phyloP scores from a whole-genome alignment of 2,797 vertebrate species.

The Lagodon rhomboides region DNA sequence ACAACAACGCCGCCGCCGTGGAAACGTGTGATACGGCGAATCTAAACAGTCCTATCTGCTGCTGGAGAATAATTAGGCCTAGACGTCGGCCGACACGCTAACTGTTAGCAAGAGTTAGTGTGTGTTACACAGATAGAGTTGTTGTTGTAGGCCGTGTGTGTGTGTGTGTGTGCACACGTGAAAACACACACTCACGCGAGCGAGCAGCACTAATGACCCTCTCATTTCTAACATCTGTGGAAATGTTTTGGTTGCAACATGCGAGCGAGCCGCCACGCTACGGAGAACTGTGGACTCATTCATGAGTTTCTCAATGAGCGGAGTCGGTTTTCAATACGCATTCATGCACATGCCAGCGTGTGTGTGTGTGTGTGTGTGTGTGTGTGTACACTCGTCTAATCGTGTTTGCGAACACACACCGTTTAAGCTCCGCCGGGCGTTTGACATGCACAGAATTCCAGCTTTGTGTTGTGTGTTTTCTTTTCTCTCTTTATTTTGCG shows the following conservation, averaged over 20 bases:
- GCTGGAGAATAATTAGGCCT: slow-evolving; percentile 29
- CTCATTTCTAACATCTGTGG: slow-evolving; percentile 65
- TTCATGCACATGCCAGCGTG: neutral
- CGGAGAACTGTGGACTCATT: slow-evolving; percentile 73
- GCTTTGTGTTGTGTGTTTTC: slow-evolving; percentile 9
- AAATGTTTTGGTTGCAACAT: slow-evolving; percentile 73
- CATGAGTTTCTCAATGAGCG: slow-evolving; percentile 62
- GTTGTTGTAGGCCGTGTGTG: slow-evolving; percentile 8
- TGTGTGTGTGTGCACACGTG: neutral
- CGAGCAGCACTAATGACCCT: slow-evolving; percentile 52
- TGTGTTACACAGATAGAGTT: slow-evolving; percentile 22
- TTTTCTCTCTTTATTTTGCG: neutral
- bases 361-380: slow-evolving; percentile 1
- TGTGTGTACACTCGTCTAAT: slow-evolving; percentile 28
- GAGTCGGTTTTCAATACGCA: slow-evolving; percentile 25
- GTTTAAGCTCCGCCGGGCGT: slow-evolving; percentile 39
- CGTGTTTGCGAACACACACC: slow-evolving; percentile 42
- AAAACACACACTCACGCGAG: too few species aligned
- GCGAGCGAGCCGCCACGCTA: slow-evolving; percentile 33
- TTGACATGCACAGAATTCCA: slow-evolving; percentile 13
- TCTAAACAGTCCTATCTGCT: slow-evolving; percentile 33
- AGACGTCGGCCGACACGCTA: slow-evolving; percentile 31
- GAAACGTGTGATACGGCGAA: slow-evolving; percentile 52
- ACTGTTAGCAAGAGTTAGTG: slow-evolving; percentile 24
- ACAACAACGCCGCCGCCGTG: slow-evolving; percentile 38